These are phyloP conservation scores for Strigops habroptila DNA, from an alignment of 2,113 vertebrate genomes.

Conservation along the genomic window DNA sequence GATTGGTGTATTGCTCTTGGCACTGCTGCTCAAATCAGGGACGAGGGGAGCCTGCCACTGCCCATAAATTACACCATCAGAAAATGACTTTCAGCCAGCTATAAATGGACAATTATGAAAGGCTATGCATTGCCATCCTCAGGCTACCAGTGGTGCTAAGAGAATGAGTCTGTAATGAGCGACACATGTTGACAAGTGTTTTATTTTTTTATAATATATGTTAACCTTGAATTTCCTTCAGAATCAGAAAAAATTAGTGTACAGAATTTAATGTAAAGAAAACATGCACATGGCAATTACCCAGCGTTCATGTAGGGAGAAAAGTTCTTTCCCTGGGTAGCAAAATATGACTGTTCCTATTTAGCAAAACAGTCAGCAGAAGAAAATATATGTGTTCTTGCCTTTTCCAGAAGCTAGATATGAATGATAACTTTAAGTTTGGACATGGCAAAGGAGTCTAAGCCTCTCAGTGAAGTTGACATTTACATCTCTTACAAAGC, in stretches of 20 bases:
- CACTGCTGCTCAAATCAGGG: not conserved
- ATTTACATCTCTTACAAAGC: not conserved
- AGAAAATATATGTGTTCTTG: not conserved
- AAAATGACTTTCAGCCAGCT: constrained; percentile 23
- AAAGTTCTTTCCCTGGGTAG: not conserved
- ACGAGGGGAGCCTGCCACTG: not conserved
- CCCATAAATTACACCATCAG: constrained; percentile 3
- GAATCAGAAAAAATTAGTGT: not conserved
- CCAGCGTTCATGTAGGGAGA: not conserved
- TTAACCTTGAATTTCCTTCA: not conserved
- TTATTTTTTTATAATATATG: not conserved
- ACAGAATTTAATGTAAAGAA: not conserved
- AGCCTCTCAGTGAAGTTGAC: not conserved
- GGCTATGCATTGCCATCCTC: not conserved
- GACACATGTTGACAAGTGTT: not conserved
- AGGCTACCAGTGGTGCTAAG: not conserved
- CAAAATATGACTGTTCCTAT: not conserved
- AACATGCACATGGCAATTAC: not conserved
- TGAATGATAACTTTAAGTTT: not conserved
- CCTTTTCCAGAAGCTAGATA: not conserved
- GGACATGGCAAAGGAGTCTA: not conserved
- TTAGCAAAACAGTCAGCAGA: not conserved
- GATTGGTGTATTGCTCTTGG: not conserved
- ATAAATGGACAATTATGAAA: constrained; percentile 1
- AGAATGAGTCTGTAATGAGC: not conserved